Evolutionary conservation across 2,888 invertebrate species (phyloP).

Genomic region (Meteorus cinctellus): DNA sequence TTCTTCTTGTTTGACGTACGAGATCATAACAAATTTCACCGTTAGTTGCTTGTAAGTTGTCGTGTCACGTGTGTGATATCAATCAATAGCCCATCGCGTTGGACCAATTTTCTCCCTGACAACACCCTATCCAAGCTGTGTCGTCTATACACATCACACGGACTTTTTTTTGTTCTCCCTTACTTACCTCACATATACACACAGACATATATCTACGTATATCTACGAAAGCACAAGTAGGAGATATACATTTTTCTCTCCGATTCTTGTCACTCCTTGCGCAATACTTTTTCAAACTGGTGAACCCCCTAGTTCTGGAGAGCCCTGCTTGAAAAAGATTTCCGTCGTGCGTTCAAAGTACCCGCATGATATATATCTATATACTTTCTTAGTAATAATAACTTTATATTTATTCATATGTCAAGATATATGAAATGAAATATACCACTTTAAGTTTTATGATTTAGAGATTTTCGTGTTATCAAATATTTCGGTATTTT

Average conservation of each 20-base stretch:
- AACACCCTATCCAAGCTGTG: constrained; percentile 7
- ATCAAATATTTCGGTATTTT: not conserved
- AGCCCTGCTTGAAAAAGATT: constrained; percentile 18
- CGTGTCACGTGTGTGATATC: constrained; percentile 49
- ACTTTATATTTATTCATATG: constrained; percentile 5
- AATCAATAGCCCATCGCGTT: constrained; percentile 46
- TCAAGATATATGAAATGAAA: not conserved
- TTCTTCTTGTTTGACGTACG: not conserved
- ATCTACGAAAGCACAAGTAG: not conserved
- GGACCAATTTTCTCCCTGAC: constrained; percentile 39
- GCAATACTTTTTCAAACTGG: constrained; percentile 24
- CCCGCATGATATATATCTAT: not conserved
- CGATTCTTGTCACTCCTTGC: constrained; percentile 20
- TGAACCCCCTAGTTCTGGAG: not conserved
- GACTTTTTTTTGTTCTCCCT: constrained; percentile 19
- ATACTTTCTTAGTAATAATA: not conserved
- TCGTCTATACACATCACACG: not conserved
- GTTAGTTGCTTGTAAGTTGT: constrained; percentile 44
- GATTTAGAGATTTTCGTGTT: not conserved
- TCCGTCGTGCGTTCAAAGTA: not conserved
- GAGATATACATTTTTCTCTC: constrained; percentile 1
- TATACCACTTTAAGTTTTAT: not conserved
- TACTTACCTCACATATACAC: not conserved
- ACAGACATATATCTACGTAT: not conserved
- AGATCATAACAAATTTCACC: constrained; percentile 48